A percentile compares a stretch with the other conserved stretches of the same genome.
Conservation (phyloP, 2,888 invertebrate species). For the Cryptus armator region DNA sequence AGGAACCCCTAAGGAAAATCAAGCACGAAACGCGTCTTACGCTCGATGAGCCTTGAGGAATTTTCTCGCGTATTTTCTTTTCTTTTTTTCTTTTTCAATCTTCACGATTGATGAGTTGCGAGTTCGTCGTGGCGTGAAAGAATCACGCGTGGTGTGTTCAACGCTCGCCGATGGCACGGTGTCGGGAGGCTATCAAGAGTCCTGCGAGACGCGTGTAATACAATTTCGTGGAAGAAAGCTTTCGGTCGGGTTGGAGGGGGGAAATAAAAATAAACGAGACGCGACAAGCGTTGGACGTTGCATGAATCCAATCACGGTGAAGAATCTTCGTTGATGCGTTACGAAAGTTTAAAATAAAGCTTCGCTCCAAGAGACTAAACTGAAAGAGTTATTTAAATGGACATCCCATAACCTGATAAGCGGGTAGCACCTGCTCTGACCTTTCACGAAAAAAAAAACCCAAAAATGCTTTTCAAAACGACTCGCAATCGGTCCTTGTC, state of each 20-base stretch:
- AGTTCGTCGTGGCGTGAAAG: conserved; percentile 41
- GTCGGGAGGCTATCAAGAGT: conserved; percentile 28
- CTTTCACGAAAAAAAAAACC: too few relatives aligned
- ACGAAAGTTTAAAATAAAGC: conserved; percentile 10
- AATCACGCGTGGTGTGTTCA: conserved; percentile 29
- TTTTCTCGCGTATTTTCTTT: conserved; percentile 25
- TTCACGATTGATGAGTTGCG: conserved; percentile 60
- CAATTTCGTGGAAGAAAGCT: conserved; percentile 57
- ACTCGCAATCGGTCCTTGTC: conserved; percentile 6
- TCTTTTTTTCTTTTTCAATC: conserved; percentile 62
- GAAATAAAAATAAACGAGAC: conserved; percentile 5
- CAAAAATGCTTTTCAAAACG: too few relatives aligned
- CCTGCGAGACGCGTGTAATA: conserved; percentile 46
- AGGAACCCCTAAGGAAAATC: conserved; percentile 20
- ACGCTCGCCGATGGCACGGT: conserved; percentile 30
- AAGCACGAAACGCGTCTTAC: conserved; percentile 44
- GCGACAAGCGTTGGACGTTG: not conserved
- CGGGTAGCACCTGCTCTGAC: too few relatives aligned
- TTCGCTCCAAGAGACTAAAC: not conserved
- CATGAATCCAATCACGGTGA: conserved; percentile 3
- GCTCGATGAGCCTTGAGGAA: conserved; percentile 59
- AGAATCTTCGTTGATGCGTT: conserved; percentile 20
- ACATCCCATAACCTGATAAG: not conserved
- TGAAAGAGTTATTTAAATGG: not conserved
- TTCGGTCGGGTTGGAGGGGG: not conserved